Evolutionary conservation across 2,888 invertebrate species (phyloP).

Genomic region (Macrophya alboannulata): DNA sequence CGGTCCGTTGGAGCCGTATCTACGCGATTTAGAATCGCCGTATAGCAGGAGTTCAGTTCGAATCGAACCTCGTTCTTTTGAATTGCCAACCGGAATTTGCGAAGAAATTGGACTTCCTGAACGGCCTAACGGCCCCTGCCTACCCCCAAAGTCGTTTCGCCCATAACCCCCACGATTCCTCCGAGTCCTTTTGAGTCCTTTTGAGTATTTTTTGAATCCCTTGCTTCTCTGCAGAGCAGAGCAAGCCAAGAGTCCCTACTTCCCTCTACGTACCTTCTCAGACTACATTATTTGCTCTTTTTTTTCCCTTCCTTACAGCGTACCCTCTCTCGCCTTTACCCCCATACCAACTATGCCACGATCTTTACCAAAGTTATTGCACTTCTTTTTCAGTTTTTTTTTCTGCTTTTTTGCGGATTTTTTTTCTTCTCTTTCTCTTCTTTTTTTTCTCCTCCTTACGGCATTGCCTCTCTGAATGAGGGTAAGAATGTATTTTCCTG

Average conservation of each 20-base stretch:
- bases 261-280: neutral
- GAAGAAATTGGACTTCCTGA: conserved; percentile 68
- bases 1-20: conserved; percentile 56
- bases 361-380: conserved; percentile 37
- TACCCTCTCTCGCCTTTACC: conserved; percentile 9
- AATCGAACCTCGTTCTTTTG: conserved; percentile 72
- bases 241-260: neutral
- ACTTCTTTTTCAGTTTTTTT: neutral
- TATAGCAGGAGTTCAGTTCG: neutral
- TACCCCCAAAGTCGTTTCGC: conserved; percentile 24
- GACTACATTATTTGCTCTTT: conserved; percentile 39
- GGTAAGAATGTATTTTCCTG: neutral
- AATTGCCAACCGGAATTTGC: conserved; percentile 70
- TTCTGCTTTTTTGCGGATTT: neutral
- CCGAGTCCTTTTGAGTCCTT: conserved; percentile 47
- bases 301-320: neutral
- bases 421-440: neutral
- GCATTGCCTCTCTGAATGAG: neutral
- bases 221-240: neutral
- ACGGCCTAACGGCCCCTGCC: conserved; percentile 38
- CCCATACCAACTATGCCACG: neutral
- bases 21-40: conserved; percentile 62
- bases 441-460: neutral
- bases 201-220: conserved; percentile 39
- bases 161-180: conserved; percentile 40